phyloP scores from a whole-genome alignment of 1,140 invertebrate genomes.

The Zaprionus vittiger region DNA sequence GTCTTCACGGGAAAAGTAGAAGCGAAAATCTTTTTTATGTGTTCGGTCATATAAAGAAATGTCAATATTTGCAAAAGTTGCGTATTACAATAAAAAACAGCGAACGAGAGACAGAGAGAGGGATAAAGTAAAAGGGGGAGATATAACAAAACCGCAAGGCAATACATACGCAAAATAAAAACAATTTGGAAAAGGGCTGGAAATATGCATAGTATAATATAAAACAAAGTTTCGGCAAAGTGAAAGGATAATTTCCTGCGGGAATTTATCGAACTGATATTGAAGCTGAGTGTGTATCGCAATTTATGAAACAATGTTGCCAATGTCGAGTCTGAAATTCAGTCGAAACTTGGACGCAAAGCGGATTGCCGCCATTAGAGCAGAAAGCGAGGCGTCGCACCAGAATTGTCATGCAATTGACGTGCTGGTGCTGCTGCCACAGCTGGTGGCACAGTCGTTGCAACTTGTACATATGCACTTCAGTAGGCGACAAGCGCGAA shows the following conservation, averaged over 20 bases:
- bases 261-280: background rate
- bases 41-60: constrained; percentile 17
- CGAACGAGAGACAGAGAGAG: background rate
- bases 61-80: constrained; percentile 40
- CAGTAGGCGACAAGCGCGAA: constrained; percentile 28
- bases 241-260: constrained; percentile 18
- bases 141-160: constrained; percentile 8
- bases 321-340: background rate
- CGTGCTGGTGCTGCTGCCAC: constrained; percentile 33
- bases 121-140: background rate
- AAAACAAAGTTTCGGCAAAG: constrained; percentile 40
- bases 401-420: constrained; percentile 67
- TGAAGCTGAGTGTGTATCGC: background rate
- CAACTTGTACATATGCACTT: constrained; percentile 40
- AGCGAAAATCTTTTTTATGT: constrained; percentile 15
- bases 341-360: constrained; percentile 38
- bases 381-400: constrained; percentile 26
- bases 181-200: constrained; percentile 46
- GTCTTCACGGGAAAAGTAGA: background rate
- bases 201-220: constrained; percentile 2
- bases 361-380: constrained; percentile 50
- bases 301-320: constrained; percentile 21
- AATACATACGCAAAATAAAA: constrained; percentile 7
- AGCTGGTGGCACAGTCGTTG: constrained; percentile 2
- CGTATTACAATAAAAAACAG: constrained; percentile 13